Conservation (phyloP, 2,888 invertebrate species). For the Eristalis pertinax region DNA sequence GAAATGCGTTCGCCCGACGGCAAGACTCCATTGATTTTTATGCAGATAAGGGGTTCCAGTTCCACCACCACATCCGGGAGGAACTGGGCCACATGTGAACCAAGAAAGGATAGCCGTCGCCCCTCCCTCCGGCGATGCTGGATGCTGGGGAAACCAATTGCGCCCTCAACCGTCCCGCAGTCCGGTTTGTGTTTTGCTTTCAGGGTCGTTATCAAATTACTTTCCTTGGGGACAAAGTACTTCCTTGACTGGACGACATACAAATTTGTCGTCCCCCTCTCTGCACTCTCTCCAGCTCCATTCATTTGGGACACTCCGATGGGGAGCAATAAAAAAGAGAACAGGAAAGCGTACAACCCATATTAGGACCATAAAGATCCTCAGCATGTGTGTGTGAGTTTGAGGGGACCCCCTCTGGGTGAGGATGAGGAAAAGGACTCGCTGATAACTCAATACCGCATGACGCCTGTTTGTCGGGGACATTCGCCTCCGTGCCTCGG, state of each 20-base stretch:
- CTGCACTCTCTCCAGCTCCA: neutral
- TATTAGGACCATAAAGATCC: conserved; percentile 28
- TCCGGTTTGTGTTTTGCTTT: conserved; percentile 11
- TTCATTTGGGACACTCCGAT: conserved; percentile 1
- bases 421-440: conserved; percentile 6
- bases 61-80: too few species aligned
- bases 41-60: neutral
- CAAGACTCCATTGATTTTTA: neutral
- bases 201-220: conserved; percentile 37
- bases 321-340: conserved; percentile 47
- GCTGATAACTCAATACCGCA: conserved; percentile 55
- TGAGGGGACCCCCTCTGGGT: neutral
- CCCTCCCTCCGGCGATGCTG: neutral
- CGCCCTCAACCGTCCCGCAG: neutral
- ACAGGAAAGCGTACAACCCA: neutral
- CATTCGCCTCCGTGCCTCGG: conserved; percentile 19
- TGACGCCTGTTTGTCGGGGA: conserved; percentile 58
- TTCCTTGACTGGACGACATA: conserved; percentile 10
- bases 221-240: conserved; percentile 33
- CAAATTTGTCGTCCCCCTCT: neutral
- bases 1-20: neutral
- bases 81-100: neutral
- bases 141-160: neutral
- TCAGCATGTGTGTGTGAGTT: conserved; percentile 20
- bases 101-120: neutral